Conservation (phyloP, 2,888 invertebrate species). For the Drosophila cracens region DNA sequence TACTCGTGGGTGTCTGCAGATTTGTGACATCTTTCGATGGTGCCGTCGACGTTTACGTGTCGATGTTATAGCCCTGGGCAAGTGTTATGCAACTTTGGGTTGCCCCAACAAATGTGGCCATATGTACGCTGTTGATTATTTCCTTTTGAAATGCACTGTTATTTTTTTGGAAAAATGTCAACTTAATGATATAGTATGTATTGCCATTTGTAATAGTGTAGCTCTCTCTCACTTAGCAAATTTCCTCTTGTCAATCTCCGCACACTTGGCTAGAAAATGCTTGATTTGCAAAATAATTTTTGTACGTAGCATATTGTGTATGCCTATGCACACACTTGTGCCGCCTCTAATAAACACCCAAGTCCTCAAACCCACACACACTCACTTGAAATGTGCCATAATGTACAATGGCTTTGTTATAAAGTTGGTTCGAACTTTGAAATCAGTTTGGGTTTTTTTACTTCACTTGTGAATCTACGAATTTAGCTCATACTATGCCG, state of each 20-base stretch:
- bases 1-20: conserved; percentile 34
- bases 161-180: neutral
- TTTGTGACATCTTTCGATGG: conserved; percentile 24
- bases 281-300: conserved; percentile 73
- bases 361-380: conserved; percentile 5
- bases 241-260: conserved; percentile 33
- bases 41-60: conserved; percentile 11
- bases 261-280: conserved; percentile 65
- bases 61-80: conserved; percentile 39
- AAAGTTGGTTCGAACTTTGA: neutral
- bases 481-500: neutral
- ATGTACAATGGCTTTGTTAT: conserved; percentile 34
- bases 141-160: conserved; percentile 19
- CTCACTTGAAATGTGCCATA: conserved; percentile 22
- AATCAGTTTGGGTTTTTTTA: neutral
- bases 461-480: neutral
- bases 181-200: conserved; percentile 24
- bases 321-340: conserved; percentile 29
- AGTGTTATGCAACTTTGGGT: conserved; percentile 35
- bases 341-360: neutral
- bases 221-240: conserved; percentile 18
- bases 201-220: conserved; percentile 8
- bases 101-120: conserved; percentile 5
- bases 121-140: conserved; percentile 19
- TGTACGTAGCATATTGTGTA: conserved; percentile 18